These are phyloP conservation scores for Drosophila jambulina DNA, from an alignment of 1,140 invertebrate genomes.

Conservation along the genomic window DNA sequence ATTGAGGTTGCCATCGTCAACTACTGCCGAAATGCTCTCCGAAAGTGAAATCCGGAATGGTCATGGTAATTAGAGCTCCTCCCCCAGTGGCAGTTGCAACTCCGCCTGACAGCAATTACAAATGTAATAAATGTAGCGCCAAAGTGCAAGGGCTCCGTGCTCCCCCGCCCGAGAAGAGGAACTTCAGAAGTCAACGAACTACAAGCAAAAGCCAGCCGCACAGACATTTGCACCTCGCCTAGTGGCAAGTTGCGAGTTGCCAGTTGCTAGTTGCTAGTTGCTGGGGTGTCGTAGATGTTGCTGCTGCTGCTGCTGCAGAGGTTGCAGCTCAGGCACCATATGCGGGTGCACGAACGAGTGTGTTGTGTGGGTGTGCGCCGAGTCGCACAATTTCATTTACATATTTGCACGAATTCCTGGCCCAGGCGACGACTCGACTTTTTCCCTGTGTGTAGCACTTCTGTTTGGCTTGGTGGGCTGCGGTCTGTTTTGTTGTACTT, in stretches of 20 bases:
- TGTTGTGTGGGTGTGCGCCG: conserved; percentile 39
- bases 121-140: conserved; percentile 80
- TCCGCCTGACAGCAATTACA: conserved; percentile 81
- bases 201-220: conserved; percentile 64
- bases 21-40: not conserved
- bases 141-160: conserved; percentile 60
- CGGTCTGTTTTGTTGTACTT: conserved; percentile 69
- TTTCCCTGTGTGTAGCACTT: conserved; percentile 78
- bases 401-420: conserved; percentile 75
- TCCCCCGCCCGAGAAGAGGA: conserved; percentile 33
- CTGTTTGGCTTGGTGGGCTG: conserved; percentile 79
- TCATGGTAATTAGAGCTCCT: conserved; percentile 59
- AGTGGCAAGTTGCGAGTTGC: conserved; percentile 56
- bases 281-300: conserved; percentile 55
- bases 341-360: conserved; percentile 18
- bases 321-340: conserved; percentile 55
- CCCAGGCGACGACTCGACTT: conserved; percentile 76
- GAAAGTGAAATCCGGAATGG: conserved; percentile 22
- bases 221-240: conserved; percentile 67
- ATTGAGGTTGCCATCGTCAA: not conserved
- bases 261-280: conserved; percentile 66
- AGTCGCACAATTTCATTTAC: conserved; percentile 81
- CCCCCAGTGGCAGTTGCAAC: conserved; percentile 21
- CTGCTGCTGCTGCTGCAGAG: conserved; percentile 44
- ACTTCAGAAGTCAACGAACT: conserved; percentile 82